These are phyloP conservation scores for Stichopus horrens DNA, from an alignment of 53 echinoderm and acorn worm genomes.

Conservation along the genomic window DNA sequence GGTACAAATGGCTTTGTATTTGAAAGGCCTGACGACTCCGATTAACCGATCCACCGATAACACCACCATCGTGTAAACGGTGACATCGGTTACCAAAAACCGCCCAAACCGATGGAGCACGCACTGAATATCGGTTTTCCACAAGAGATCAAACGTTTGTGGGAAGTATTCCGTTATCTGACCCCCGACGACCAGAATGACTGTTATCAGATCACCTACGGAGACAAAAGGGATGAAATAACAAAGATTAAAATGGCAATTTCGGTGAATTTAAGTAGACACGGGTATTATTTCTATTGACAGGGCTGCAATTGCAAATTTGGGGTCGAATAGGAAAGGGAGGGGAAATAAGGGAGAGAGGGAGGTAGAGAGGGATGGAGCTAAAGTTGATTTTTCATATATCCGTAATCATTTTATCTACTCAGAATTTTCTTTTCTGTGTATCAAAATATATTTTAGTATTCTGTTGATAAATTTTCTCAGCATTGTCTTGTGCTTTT, in stretches of 20 bases:
- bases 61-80: slow-evolving; percentile 1
- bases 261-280: too few species aligned
- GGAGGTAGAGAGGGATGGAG: too few species aligned
- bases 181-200: not conserved
- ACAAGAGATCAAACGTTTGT: not conserved
- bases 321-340: not conserved
- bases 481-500: too few species aligned
- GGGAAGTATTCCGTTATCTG: not conserved
- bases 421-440: too few species aligned
- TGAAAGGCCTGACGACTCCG: slow-evolving; percentile 65
- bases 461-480: too few species aligned
- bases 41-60: slow-evolving; percentile 48
- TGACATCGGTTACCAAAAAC: not conserved
- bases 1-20: slow-evolving; percentile 60
- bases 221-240: not conserved
- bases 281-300: not conserved
- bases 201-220: not conserved
- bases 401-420: too few species aligned
- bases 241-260: not conserved
- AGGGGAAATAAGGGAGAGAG: too few species aligned
- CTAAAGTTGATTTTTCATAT: too few species aligned
- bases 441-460: too few species aligned
- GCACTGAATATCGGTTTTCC: not conserved
- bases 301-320: not conserved
- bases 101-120: not conserved